These are phyloP conservation scores for Lasioglossum villosulum DNA, from an alignment of 2,888 invertebrate species.

Conservation along the genomic window DNA sequence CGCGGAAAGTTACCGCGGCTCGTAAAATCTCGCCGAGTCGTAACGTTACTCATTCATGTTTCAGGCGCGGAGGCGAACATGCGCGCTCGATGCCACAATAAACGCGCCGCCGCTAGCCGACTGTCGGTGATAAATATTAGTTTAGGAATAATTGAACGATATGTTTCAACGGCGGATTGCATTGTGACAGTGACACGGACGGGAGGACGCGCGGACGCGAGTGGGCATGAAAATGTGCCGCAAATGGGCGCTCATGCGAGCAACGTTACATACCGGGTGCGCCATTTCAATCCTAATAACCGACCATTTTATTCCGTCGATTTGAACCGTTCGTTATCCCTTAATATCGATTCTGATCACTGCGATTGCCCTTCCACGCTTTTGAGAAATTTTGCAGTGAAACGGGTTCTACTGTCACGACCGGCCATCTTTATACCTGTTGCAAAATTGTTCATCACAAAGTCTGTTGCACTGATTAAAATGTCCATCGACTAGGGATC, in stretches of 20 bases:
- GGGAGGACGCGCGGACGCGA: conserved; percentile 25
- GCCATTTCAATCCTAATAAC: not conserved
- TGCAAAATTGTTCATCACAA: not conserved
- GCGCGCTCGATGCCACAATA: conserved; percentile 28
- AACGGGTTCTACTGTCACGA: not conserved
- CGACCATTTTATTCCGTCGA: not conserved
- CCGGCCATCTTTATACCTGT: not conserved
- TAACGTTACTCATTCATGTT: conserved; percentile 56
- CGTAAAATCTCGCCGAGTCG: conserved; percentile 53
- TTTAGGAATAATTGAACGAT: conserved; percentile 66
- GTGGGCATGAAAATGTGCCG: conserved; percentile 44
- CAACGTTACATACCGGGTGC: conserved; percentile 25
- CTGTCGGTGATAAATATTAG: conserved; percentile 67
- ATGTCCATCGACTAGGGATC: not conserved
- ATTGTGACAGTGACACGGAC: conserved; percentile 48
- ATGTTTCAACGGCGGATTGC: conserved; percentile 60
- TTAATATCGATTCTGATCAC: not conserved
- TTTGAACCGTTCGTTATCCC: not conserved
- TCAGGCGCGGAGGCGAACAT: conserved; percentile 26
- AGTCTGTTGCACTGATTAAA: not conserved
- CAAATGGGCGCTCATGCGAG: conserved; percentile 31
- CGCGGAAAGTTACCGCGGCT: conserved; percentile 33
- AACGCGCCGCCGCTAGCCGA: conserved; percentile 21
- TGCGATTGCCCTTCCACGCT: not conserved
- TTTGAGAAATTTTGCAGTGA: not conserved